A percentile compares a stretch with the other conserved stretches of the same genome.
These are phyloP conservation scores for Aspidiotus rigidus DNA, from an alignment of 2,888 invertebrate species.

Conservation along the genomic window DNA sequence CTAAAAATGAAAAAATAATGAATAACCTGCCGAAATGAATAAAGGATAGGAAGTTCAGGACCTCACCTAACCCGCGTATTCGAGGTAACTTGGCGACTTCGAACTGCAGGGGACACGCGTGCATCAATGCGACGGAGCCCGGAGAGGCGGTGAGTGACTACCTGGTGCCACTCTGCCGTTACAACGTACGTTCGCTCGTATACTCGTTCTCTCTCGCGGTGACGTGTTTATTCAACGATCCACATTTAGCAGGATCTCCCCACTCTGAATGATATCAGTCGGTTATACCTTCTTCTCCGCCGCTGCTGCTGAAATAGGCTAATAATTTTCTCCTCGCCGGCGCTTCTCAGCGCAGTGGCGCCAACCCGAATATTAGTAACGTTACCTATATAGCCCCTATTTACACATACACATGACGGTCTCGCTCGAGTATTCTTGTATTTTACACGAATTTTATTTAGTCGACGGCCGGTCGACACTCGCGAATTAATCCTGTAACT, in stretches of 20 bases:
- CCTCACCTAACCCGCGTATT: no score
- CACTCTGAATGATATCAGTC: neutral
- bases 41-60: slow-evolving; percentile 1
- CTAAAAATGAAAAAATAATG: no score
- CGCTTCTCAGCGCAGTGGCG: slow-evolving; percentile 31
- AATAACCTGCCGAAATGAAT: neutral
- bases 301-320: neutral
- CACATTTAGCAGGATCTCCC: no score
- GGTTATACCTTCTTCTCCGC: slow-evolving; percentile 19
- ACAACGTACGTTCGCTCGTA: neutral
- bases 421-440: neutral
- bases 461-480: no score
- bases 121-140: slow-evolving; percentile 15
- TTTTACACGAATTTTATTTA: neutral
- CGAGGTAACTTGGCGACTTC: no score
- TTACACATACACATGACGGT: no score
- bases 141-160: slow-evolving; percentile 3
- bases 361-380: slow-evolving; percentile 20
- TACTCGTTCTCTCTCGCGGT: no score
- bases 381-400: no score
- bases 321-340: slow-evolving; percentile 26
- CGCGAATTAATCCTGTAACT: no score
- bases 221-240: no score
- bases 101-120: slow-evolving; percentile 12
- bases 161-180: slow-evolving; percentile 20